phyloP scores from a whole-genome alignment of 1,140 invertebrate species.

The Triops longicaudatus region DNA sequence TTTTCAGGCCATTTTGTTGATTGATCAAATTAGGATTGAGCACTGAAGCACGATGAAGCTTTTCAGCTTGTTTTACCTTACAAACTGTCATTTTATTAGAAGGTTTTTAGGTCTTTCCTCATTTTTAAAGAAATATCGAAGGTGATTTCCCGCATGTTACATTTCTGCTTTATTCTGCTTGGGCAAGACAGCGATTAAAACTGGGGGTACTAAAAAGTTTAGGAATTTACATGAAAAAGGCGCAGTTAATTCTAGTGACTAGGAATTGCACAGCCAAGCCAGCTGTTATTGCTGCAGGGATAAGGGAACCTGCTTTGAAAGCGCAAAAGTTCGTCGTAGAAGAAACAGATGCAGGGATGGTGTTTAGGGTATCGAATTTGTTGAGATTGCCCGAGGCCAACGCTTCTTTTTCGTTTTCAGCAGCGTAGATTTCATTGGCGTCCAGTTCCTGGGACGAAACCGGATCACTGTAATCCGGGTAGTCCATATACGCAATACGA shows the following conservation, averaged over 20 bases:
- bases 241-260: neutral
- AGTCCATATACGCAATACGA: neutral
- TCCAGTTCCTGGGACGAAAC: neutral
- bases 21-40: neutral
- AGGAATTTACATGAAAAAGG: neutral
- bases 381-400: neutral
- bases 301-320: neutral
- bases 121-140: neutral
- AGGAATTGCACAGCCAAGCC: neutral
- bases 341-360: neutral
- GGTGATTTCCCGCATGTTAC: neutral
- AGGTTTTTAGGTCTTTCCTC: too few species aligned
- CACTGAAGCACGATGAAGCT: neutral
- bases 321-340: neutral
- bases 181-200: neutral
- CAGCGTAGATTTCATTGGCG: neutral
- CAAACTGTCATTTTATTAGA: too few species aligned
- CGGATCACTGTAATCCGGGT: neutral
- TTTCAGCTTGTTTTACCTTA: too few species aligned
- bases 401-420: neutral
- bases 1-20: neutral
- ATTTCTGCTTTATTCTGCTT: conserved; percentile 8
- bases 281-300: conserved; percentile 1
- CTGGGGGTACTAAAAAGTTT: neutral
- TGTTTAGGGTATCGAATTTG: neutral